Evolutionary conservation across 2,113 vertebrate species (phyloP).

Genomic region (Marcusenius ussheri): DNA sequence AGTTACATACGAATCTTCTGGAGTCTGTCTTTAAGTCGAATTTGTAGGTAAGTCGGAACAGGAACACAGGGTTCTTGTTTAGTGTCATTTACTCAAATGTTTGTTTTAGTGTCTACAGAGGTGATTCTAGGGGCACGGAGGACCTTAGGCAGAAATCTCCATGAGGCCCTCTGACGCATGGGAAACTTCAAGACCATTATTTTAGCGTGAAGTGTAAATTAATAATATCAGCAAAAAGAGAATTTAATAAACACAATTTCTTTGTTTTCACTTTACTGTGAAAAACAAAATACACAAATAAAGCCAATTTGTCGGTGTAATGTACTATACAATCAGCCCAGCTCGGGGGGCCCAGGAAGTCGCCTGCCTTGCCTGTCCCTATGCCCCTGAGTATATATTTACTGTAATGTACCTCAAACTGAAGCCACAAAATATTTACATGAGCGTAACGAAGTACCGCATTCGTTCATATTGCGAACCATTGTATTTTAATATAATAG

Average conservation of each 20-base stretch:
- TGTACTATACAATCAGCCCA: neutral
- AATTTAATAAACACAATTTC: neutral
- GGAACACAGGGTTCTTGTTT: neutral
- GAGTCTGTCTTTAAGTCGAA: neutral
- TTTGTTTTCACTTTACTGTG: neutral
- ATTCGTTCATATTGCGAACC: neutral
- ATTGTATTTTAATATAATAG: neutral
- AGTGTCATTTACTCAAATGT: neutral
- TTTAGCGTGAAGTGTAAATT: neutral
- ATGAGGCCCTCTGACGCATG: neutral
- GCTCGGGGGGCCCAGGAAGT: neutral
- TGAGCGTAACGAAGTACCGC: neutral
- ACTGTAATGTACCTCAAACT: neutral
- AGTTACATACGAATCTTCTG: neutral
- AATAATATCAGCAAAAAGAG: neutral
- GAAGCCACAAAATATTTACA: neutral
- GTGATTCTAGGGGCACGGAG: neutral
- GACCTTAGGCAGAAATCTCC: no score
- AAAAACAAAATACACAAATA: neutral
- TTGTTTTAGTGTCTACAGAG: neutral
- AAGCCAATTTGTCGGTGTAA: neutral
- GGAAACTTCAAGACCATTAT: neutral
- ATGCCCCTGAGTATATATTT: neutral
- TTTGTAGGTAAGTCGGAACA: neutral
- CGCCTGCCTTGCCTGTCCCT: neutral